Conservation (phyloP, 1,140 invertebrate genomes). For the Camponotus vicinus region DNA sequence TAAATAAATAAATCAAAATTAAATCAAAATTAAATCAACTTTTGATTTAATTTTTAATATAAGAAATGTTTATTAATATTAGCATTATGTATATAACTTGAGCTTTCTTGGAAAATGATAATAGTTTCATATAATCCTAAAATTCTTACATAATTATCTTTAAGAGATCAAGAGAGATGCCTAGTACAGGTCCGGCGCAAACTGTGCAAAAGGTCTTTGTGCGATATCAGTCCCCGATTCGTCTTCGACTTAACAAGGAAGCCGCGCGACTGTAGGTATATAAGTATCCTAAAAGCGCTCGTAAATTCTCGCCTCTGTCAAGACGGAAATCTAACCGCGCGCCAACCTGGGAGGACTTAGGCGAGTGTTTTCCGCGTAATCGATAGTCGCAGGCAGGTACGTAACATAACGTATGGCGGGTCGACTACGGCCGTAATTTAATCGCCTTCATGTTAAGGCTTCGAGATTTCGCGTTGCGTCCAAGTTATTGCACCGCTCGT, state of each 20-base stretch:
- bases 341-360: conserved; percentile 5
- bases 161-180: not conserved
- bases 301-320: conserved; percentile 55
- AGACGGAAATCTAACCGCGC: conserved; percentile 34
- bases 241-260: conserved; percentile 37
- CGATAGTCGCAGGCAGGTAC: conserved; percentile 47
- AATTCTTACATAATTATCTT: not conserved
- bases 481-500: conserved; percentile 79
- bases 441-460: conserved; percentile 72
- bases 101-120: not conserved
- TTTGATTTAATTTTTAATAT: too few relatives aligned
- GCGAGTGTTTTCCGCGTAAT: conserved; percentile 47
- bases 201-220: not conserved
- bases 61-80: not conserved
- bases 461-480: conserved; percentile 74
- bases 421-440: conserved; percentile 74
- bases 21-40: too few relatives aligned
- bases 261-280: conserved; percentile 15
- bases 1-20: too few relatives aligned
- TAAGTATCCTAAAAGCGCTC: conserved; percentile 44
- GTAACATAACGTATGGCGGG: conserved; percentile 32
- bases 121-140: not conserved
- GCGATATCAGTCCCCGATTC: not conserved
- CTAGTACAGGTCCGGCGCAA: not conserved
- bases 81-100: not conserved